These are phyloP conservation scores for Philopedon plagiatum DNA, from an alignment of 2,888 invertebrate genomes.

Conservation along the genomic window DNA sequence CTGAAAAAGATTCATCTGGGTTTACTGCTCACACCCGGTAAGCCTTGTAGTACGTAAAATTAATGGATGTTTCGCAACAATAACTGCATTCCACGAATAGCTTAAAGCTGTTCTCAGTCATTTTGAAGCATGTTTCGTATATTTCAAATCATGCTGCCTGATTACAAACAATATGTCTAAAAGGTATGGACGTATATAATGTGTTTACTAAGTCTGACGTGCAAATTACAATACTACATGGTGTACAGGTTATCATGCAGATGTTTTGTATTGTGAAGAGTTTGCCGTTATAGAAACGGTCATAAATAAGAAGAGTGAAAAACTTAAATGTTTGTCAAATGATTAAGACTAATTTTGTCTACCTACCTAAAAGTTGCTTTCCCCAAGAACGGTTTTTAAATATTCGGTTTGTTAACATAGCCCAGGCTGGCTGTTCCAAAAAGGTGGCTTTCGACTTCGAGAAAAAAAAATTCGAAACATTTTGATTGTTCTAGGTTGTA, in stretches of 20 bases:
- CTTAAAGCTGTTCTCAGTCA: constrained; percentile 1
- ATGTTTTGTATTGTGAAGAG: too few species aligned
- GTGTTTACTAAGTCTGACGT: background rate
- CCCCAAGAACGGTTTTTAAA: too few species aligned
- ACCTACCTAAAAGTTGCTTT: too few species aligned
- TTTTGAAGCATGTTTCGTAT: constrained; percentile 1
- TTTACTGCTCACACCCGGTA: background rate
- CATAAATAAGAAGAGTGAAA: too few species aligned
- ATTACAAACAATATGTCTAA: constrained; percentile 1
- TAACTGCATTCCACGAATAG: constrained; percentile 26
- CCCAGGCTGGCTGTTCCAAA: too few species aligned
- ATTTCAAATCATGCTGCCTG: constrained; percentile 5
- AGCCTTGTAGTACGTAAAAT: background rate
- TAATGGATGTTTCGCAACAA: constrained; percentile 14
- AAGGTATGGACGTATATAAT: background rate
- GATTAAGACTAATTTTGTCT: too few species aligned
- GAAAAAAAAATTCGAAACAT: too few species aligned
- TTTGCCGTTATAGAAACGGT: too few species aligned
- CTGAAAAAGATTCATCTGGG: background rate
- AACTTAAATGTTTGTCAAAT: too few species aligned
- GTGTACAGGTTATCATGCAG: constrained; percentile 7
- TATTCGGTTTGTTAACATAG: too few species aligned
- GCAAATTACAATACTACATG: background rate
- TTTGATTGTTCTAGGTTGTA: too few species aligned
- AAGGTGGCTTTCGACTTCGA: too few species aligned